Percentiles rank a stretch among this genome's conserved stretches.
Evolutionary conservation across 2,113 vertebrate genomes (phyloP).

Genomic region (Macaca nemestrina): DNA sequence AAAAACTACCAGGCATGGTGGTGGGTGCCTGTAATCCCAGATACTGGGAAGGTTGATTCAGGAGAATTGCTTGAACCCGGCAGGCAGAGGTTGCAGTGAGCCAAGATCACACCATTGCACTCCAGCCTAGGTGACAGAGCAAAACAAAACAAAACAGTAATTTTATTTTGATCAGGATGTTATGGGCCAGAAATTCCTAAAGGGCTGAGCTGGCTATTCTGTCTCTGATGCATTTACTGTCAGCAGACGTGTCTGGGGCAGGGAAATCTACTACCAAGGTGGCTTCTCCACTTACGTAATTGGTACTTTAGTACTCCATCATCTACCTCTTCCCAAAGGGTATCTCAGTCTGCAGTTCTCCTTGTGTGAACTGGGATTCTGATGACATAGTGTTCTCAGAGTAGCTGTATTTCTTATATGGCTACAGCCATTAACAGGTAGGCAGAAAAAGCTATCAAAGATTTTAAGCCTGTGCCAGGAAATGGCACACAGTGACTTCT

Average conservation of each 20-base stretch:
- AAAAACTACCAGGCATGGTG: no score
- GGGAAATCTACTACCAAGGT: not conserved
- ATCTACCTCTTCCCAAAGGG: not conserved
- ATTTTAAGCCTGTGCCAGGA: not conserved
- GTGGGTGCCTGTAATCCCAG: no score
- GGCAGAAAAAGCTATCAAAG: not conserved
- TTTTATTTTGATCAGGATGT: not conserved
- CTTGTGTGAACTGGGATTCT: not conserved
- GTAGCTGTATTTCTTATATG: not conserved
- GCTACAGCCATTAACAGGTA: not conserved
- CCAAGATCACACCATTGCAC: no score
- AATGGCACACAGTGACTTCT: not conserved
- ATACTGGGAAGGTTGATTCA: no score
- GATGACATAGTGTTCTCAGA: not conserved
- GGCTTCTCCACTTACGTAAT: not conserved
- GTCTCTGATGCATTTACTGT: not conserved
- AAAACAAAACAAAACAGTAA: not conserved
- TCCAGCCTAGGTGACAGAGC: no score
- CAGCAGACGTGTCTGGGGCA: not conserved
- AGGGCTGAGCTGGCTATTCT: not conserved
- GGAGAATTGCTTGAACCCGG: no score
- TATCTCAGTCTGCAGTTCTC: not conserved
- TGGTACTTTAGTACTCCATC: no score
- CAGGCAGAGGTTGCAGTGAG: no score
- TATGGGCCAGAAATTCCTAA: not conserved